Evolutionary conservation across 2,797 vertebrate genomes (phyloP).

Genomic region (Micropoecilia bifurca): DNA sequence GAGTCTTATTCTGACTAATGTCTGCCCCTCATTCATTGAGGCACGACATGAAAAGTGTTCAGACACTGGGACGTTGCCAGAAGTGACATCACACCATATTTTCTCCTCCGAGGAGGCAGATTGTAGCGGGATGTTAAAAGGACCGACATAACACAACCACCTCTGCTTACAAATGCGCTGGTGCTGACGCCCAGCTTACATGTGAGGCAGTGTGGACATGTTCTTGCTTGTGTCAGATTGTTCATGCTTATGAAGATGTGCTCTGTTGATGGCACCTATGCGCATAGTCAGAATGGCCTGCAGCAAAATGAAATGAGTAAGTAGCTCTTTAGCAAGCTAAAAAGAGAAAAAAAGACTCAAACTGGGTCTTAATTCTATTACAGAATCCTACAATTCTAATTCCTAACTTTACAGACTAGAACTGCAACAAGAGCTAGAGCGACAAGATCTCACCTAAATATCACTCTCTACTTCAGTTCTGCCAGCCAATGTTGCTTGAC

Average conservation of each 20-base stretch:
- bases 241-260: conserved; percentile 39
- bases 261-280: conserved; percentile 54
- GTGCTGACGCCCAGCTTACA: conserved; percentile 63
- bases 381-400: conserved; percentile 33
- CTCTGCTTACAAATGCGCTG: conserved; percentile 49
- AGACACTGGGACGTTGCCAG: conserved; percentile 82
- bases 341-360: conserved; percentile 54
- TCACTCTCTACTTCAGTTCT: not conserved
- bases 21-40: conserved; percentile 86
- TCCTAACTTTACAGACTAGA: not conserved
- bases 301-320: conserved; percentile 42
- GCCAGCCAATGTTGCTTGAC: not conserved
- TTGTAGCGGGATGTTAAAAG: conserved; percentile 59
- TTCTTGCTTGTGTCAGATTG: conserved; percentile 36
- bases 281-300: conserved; percentile 49
- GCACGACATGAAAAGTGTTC: conserved; percentile 78
- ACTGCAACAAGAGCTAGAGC: not conserved
- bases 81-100: conserved; percentile 84
- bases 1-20: conserved; percentile 88
- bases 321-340: conserved; percentile 54
- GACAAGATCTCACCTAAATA: not conserved
- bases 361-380: conserved; percentile 51
- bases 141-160: conserved; percentile 70
- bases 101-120: conserved; percentile 61
- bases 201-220: conserved; percentile 37